phyloP scores from a whole-genome alignment of 2,113 vertebrate species.

The Acrocephalus kingi region DNA sequence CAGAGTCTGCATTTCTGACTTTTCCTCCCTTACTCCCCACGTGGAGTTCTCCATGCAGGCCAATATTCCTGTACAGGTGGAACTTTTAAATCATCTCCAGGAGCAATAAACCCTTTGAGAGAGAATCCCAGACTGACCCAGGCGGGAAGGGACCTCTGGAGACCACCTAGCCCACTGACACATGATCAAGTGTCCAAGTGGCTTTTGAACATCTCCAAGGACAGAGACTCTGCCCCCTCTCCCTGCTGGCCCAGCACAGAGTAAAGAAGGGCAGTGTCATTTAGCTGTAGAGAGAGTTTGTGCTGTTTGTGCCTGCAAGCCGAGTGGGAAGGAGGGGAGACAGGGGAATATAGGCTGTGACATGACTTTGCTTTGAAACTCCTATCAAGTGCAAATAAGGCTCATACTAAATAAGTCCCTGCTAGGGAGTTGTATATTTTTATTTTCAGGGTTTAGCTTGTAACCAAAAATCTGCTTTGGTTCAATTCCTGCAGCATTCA shows the following conservation, averaged over 20 bases:
- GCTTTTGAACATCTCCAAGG: neutral
- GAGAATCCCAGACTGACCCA: neutral
- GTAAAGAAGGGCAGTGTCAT: neutral
- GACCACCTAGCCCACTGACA: neutral
- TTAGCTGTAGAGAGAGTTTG: neutral
- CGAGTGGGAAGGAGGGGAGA: neutral
- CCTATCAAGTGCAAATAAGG: constrained; percentile 17
- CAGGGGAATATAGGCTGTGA: constrained; percentile 4
- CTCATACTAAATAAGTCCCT: neutral
- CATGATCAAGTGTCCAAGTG: neutral
- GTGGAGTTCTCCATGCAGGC: neutral
- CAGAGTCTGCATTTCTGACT: neutral
- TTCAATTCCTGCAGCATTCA: neutral
- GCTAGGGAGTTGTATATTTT: constrained; percentile 14
- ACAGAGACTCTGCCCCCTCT: neutral
- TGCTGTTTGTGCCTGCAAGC: neutral
- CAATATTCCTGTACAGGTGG: neutral
- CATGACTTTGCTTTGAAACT: constrained; percentile 20
- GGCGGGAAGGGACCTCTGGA: neutral
- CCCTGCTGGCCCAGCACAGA: neutral
- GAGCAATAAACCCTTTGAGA: neutral
- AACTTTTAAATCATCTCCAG: neutral
- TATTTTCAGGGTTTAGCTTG: constrained; percentile 5
- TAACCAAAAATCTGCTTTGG: constrained; percentile 4
- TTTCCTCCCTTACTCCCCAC: neutral